These are phyloP conservation scores for Trissolcus brochymenae DNA, from an alignment of 2,888 invertebrate genomes.

Conservation along the genomic window DNA sequence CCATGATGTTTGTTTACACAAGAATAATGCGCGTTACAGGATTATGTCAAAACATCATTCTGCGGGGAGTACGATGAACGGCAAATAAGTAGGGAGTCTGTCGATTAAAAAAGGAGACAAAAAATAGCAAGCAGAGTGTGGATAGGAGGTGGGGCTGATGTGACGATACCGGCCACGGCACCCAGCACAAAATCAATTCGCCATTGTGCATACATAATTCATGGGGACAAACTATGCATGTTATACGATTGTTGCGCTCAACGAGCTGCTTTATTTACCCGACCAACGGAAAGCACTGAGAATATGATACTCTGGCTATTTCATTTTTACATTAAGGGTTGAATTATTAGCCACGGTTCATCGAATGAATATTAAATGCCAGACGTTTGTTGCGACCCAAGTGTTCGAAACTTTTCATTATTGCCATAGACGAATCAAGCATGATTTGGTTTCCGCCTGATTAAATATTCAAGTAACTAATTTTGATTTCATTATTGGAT, in stretches of 20 bases:
- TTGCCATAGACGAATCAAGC: not conserved
- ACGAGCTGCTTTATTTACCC: slow-evolving; percentile 52
- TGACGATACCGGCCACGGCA: slow-evolving; percentile 55
- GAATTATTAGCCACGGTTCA: slow-evolving; percentile 26
- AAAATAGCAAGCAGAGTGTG: slow-evolving; percentile 9
- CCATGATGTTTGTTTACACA: slow-evolving; percentile 69
- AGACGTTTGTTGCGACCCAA: not conserved
- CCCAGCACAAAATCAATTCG: slow-evolving; percentile 71
- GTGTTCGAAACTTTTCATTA: not conserved
- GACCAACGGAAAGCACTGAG: slow-evolving; percentile 20
- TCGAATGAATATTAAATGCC: slow-evolving; percentile 38
- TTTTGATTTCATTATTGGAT: slow-evolving; percentile 5
- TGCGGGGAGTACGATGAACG: slow-evolving; percentile 53
- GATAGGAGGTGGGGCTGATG: slow-evolving; percentile 57
- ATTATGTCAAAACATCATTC: slow-evolving; percentile 74
- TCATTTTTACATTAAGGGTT: slow-evolving; percentile 40
- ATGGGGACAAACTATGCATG: slow-evolving; percentile 56
- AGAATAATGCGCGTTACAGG: slow-evolving; percentile 73
- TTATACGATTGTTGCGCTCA: slow-evolving; percentile 35
- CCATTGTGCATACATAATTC: slow-evolving; percentile 64
- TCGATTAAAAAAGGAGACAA: slow-evolving; percentile 45
- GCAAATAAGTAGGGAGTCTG: slow-evolving; percentile 45
- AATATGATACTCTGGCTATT: slow-evolving; percentile 35
- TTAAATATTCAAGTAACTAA: slow-evolving; percentile 1
- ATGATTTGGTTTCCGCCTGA: slow-evolving; percentile 5